phyloP scores from a whole-genome alignment of 64 coral and sea anemone species.

The Cladopsammia gracilis region DNA sequence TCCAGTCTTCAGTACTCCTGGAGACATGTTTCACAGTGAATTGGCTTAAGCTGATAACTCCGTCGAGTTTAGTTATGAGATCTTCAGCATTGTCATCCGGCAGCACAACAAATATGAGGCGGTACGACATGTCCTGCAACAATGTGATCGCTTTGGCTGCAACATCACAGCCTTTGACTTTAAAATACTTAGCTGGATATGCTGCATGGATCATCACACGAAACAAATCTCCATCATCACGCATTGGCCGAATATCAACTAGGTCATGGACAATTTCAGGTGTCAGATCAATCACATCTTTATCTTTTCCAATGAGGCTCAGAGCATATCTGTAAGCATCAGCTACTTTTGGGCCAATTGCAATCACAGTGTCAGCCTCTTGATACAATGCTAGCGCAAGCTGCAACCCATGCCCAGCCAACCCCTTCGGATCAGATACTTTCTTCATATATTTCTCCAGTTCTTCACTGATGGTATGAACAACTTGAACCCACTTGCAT shows the following conservation, averaged over 20 bases:
- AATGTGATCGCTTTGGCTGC: not conserved
- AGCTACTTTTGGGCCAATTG: constrained; percentile 28
- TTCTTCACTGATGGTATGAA: constrained; percentile 1
- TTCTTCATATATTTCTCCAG: constrained; percentile 2
- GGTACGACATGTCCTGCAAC: not conserved
- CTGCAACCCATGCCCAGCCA: not conserved
- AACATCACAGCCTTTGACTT: constrained; percentile 37
- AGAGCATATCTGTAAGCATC: not conserved
- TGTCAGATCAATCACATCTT: constrained; percentile 5
- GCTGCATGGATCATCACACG: not conserved
- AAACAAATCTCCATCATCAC: not conserved
- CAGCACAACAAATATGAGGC: not conserved
- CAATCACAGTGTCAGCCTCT: constrained; percentile 7
- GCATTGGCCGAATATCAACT: not conserved
- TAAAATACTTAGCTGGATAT: not conserved
- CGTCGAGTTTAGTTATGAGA: not conserved
- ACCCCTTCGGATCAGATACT: no score
- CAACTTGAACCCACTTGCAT: constrained; percentile 29
- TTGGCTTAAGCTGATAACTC: not conserved
- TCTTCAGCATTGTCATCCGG: not conserved
- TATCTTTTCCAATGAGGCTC: not conserved
- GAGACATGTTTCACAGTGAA: not conserved
- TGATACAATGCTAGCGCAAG: not conserved
- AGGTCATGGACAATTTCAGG: not conserved
- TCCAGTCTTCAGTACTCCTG: not conserved